A percentile compares a stretch with the other conserved stretches of the same genome.
These are phyloP conservation scores for Eucriotettix oculatus DNA, from an alignment of 2,888 invertebrate species.

Conservation along the genomic window DNA sequence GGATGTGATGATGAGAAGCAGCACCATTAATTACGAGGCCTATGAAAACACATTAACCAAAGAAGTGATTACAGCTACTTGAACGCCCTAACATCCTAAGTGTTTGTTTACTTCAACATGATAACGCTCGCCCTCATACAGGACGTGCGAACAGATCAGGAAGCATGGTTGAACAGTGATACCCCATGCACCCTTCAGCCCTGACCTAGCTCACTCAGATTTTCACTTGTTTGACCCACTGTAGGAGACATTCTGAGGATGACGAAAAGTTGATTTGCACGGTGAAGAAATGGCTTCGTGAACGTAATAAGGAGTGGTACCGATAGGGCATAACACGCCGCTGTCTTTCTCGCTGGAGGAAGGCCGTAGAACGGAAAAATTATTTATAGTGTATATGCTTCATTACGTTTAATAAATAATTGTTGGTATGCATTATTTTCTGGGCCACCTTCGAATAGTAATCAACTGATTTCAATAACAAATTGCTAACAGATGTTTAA, in stretches of 20 bases:
- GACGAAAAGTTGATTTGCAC: not conserved
- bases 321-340: not conserved
- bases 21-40: not conserved
- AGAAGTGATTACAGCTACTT: not conserved
- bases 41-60: not conserved
- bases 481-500: not conserved
- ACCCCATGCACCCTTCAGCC: not conserved
- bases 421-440: not conserved
- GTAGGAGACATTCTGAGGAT: not conserved
- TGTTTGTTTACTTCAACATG: not conserved
- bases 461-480: not conserved
- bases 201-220: not conserved
- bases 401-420: not conserved
- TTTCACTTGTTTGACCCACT: not conserved
- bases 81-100: not conserved
- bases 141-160: not conserved
- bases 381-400: not conserved
- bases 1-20: not conserved
- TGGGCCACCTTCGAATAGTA: not conserved
- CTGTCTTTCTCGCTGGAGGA: not conserved
- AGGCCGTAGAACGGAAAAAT: not conserved
- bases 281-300: not conserved
- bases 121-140: too few species aligned
- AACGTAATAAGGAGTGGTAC: not conserved
- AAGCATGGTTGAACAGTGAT: not conserved